A percentile compares a stretch with the other conserved stretches of the same genome.
phyloP scores from a whole-genome alignment of 1,140 invertebrate genomes.

The Platorchestia sp. region DNA sequence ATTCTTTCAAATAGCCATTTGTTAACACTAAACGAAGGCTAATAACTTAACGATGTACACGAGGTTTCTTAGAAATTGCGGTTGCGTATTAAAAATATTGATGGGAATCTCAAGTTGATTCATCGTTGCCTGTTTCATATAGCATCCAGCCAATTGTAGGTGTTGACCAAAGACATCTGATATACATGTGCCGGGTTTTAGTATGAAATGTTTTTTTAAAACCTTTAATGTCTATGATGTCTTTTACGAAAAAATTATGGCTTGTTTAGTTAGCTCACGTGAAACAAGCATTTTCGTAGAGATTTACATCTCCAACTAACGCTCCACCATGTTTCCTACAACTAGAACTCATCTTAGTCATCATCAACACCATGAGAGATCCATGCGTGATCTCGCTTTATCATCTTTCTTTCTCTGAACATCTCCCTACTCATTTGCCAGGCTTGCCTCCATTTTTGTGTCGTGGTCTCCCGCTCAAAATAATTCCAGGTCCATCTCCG shows the following conservation, averaged over 20 bases:
- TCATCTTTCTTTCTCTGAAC: background rate
- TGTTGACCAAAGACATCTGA: background rate
- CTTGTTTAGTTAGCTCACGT: background rate
- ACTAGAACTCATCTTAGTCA: background rate
- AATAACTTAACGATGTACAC: too few relatives aligned
- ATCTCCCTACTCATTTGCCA: background rate
- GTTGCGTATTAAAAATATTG: background rate
- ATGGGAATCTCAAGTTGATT: background rate
- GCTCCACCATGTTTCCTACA: background rate
- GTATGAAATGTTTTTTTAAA: background rate
- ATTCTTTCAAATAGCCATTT: background rate
- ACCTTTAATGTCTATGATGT: background rate
- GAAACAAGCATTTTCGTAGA: too few relatives aligned
- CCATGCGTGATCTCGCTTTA: background rate
- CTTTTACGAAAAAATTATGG: background rate
- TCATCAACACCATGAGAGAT: background rate
- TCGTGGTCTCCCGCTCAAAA: background rate
- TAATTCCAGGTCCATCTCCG: background rate
- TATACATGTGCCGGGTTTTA: background rate
- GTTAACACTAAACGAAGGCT: background rate
- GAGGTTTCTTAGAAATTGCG: background rate
- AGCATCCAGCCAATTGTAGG: background rate
- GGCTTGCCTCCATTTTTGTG: background rate
- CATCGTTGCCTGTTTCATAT: background rate
- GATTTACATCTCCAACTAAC: background rate